These are phyloP conservation scores for human (Homo sapiens) DNA, from an alignment of 2,113 vertebrate species.

Conservation along the genomic window DNA sequence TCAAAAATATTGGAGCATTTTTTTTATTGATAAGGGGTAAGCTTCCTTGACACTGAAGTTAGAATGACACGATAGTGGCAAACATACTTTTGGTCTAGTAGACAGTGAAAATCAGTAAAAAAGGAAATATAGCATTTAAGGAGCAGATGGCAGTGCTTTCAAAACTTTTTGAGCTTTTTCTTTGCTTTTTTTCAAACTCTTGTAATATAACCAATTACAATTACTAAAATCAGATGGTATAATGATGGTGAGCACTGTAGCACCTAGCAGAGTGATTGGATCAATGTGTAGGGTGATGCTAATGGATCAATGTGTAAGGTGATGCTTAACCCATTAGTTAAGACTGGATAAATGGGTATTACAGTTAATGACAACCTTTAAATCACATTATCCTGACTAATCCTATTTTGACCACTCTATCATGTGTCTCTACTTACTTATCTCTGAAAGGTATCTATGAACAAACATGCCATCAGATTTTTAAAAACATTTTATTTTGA, in stretches of 20 bases:
- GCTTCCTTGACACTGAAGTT: constrained; percentile 62
- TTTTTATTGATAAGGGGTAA: constrained; percentile 64
- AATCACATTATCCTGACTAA: constrained; percentile 19
- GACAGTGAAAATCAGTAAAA: constrained; percentile 64
- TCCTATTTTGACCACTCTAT: constrained; percentile 13
- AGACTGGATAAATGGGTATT: constrained; percentile 12
- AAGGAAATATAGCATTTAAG: constrained; percentile 64
- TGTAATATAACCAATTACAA: constrained; percentile 52
- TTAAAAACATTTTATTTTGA: constrained; percentile 8
- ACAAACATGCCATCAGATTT: background rate
- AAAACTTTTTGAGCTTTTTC: constrained; percentile 70
- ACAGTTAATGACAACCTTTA: background rate
- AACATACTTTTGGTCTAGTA: constrained; percentile 75
- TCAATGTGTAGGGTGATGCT: background rate
- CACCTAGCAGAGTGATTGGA: background rate
- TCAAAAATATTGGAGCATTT: constrained; percentile 59
- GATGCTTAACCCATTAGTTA: constrained; percentile 23
- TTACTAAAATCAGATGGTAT: constrained; percentile 46
- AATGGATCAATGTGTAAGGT: background rate
- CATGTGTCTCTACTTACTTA: background rate
- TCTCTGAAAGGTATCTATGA: constrained; percentile 29
- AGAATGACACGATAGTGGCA: constrained; percentile 64
- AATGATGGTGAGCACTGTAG: constrained; percentile 14
- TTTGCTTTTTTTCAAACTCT: constrained; percentile 50
- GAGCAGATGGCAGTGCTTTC: constrained; percentile 56